These are phyloP conservation scores for Sycophila sp. DNA, from an alignment of 1,140 invertebrate genomes.

Conservation along the genomic window DNA sequence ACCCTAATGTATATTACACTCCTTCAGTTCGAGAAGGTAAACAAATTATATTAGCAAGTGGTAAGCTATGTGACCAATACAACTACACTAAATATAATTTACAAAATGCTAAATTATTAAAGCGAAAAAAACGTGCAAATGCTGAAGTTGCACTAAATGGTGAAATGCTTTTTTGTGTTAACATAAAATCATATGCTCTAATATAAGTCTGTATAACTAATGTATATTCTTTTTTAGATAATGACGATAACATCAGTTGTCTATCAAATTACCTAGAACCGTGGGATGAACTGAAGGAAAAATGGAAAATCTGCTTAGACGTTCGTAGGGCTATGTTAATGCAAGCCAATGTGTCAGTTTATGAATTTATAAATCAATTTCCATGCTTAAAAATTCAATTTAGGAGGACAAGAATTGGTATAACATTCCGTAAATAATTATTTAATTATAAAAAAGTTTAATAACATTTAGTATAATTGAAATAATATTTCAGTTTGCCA, in stretches of 20 bases:
- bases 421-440: background rate
- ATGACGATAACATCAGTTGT: background rate
- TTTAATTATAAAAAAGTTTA: background rate
- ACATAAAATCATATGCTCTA: background rate
- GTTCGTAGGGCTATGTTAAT: background rate
- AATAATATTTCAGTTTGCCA: background rate
- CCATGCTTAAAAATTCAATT: background rate
- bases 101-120: background rate
- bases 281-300: background rate
- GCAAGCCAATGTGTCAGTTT: background rate
- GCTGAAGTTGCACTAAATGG: background rate
- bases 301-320: background rate
- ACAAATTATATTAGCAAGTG: background rate
- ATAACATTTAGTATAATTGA: background rate
- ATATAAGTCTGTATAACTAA: too few species aligned
- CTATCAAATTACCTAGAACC: background rate
- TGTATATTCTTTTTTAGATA: background rate
- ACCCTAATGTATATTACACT: background rate
- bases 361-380: background rate
- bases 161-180: background rate
- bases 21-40: background rate
- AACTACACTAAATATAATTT: background rate
- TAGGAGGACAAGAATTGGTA: conserved; percentile 3
- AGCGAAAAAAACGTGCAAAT: background rate
- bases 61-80: background rate